phyloP scores from a whole-genome alignment of 1,140 invertebrate species.

The Berghia stephanieae region DNA sequence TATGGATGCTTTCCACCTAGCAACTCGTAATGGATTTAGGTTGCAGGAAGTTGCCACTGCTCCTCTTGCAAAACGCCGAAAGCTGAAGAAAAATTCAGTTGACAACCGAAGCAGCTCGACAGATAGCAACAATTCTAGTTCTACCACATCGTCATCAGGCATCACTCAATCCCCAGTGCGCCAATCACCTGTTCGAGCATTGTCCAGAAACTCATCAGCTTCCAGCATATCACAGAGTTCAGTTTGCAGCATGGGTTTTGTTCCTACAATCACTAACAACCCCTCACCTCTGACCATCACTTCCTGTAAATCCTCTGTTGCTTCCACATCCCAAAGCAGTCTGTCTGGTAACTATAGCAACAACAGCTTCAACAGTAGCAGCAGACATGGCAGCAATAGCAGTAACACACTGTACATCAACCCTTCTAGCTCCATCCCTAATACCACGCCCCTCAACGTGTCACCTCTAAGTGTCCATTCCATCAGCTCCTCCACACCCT shows the following conservation, averaged over 20 bases:
- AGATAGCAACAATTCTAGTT: slow-evolving; percentile 56
- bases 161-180: slow-evolving; percentile 10
- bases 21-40: slow-evolving; percentile 77
- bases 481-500: background rate
- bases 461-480: background rate
- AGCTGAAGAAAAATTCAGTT: slow-evolving; percentile 72
- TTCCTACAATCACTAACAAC: slow-evolving; percentile 43
- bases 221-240: slow-evolving; percentile 52
- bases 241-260: slow-evolving; percentile 56
- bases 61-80: slow-evolving; percentile 77
- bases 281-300: slow-evolving; percentile 21
- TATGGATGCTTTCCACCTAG: slow-evolving; percentile 77
- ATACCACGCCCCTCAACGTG: background rate
- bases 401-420: no score
- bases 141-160: slow-evolving; percentile 34
- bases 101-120: slow-evolving; percentile 58
- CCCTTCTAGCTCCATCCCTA: no score
- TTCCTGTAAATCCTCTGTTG: background rate
- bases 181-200: slow-evolving; percentile 37
- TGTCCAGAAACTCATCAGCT: slow-evolving; percentile 37
- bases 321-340: background rate
- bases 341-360: background rate
- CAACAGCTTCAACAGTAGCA: background rate
- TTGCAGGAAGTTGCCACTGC: slow-evolving; percentile 77
- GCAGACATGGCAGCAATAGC: background rate